Base-by-base conservation (phyloP, 2,797 vertebrate genomes). In the Salmo trutta region DNA sequence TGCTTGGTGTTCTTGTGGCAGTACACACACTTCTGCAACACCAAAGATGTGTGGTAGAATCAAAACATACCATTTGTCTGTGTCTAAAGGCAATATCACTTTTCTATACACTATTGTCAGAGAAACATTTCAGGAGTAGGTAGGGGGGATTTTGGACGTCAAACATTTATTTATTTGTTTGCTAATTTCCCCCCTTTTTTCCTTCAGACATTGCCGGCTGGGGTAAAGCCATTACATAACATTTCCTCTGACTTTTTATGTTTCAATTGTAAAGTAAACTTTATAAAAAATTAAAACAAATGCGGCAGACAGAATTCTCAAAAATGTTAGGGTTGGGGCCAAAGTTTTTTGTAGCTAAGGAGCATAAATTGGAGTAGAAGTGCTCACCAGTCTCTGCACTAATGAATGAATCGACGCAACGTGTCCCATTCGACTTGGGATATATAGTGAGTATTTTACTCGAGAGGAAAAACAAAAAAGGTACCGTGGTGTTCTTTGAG, bases 11-110 rank as follows among this genome's bases (percentile, higher is more conserved):
- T 89, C 79, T 94, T 93, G 36, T 97, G 90, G 85, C 98, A 99
- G 92, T 97, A 99, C 5, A 99, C 91, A 0, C 98, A 99, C 81
- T 96, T 98, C 98, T 99, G 89, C 17, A 84, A 79, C 17, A 75
- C 24, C 73, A n/a, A 29, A 29, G 51, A 66, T 21, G 29, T 68
- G 27, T 31, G 54, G 8, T 53, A 27, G 5, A 41, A 59, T 59
- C 56, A 19, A 59, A 2, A 59, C 17, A 59, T 59, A 1, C 0
- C 6, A 59, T 47, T 47, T 14, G 41, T 47, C 41, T 47, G 41
- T 12, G 2, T 47, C 41, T 47, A 47, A 47, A 47, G 10, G 10
- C 41, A 12, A 14, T 3, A 12, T 47, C 0, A 47, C 41, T 12
- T 14, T 14, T 47, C 36, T 47, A 47, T 47, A 47, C 71, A 59